Evolutionary conservation across 2,888 invertebrate species (phyloP), one percentile per base, ranked within the genome.

Genomic region (Hypercompe scribonia): DNA sequence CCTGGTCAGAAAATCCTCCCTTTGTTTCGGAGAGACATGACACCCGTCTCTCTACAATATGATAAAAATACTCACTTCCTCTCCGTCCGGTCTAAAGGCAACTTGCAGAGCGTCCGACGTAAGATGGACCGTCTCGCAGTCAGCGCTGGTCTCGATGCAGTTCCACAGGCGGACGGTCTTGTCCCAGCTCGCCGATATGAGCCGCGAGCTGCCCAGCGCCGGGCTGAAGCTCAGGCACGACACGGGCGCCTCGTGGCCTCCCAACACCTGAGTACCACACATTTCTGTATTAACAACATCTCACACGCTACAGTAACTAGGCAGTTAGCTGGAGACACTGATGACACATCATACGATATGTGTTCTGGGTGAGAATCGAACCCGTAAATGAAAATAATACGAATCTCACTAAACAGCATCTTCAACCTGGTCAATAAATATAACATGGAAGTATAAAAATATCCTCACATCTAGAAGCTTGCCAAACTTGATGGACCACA

Each of bases 401-500:
- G n/a, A n/a, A n/a, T n/a, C n/a, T n/a, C n/a, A n/a, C n/a, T n/a
- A n/a, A n/a, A n/a, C n/a, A n/a, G n/a, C n/a, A n/a, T n/a, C n/a
- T n/a, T n/a, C n/a, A n/a, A 39, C 10, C 10, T 5, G 10, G 39
- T 10, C 39, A 39, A 8, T 11, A 8, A 39, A 39, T 10, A 36
- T 36, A 36, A 36, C 36, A 39, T 33, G 0, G 33, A 2, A 13
- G 0, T 18, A 36, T 31, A 8, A 15, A 18, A 42, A 63, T 39
- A 8, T 39, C 87, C 90, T 88, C 83, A 98, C 98, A 95, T 99
- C 99, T 36, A 99, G 92, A 2, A 99, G 95, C 79, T 97, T 97
- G 3, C 99, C 99, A 65, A 98, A 97, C 94, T 99, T 98, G 88
- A 99, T 96, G 10, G 99, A 99, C 99, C 99, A 99, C 33, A 99